phyloP scores from a whole-genome alignment of 2,113 vertebrate genomes.

The Festucalex cinctus region DNA sequence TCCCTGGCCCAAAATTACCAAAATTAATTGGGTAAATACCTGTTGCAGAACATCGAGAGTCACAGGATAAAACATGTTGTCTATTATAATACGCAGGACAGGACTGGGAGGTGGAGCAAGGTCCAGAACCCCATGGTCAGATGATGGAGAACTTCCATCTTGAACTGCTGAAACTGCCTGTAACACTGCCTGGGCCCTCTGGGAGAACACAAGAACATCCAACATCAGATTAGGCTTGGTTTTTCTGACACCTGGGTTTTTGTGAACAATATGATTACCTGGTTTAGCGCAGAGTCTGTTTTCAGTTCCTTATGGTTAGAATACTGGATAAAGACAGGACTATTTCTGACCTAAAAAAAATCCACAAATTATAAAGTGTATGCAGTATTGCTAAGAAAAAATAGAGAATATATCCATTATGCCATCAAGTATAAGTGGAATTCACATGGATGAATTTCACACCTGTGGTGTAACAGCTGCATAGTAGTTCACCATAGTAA shows the following conservation, averaged over 20 bases:
- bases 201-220: slow-evolving; percentile 2
- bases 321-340: slow-evolving; percentile 95
- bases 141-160: slow-evolving; percentile 88
- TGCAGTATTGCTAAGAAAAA: background rate
- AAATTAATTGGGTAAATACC: too few species aligned
- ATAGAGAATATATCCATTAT: background rate
- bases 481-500: slow-evolving; percentile 98
- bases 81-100: slow-evolving; percentile 96
- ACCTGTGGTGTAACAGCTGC: slow-evolving; percentile 94
- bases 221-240: background rate
- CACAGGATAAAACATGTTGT: slow-evolving; percentile 99
- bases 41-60: slow-evolving; percentile 98
- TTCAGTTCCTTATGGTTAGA: slow-evolving; percentile 99
- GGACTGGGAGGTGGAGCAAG: slow-evolving; percentile 92
- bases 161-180: slow-evolving; percentile 95
- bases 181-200: slow-evolving; percentile 95
- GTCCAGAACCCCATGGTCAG: slow-evolving; percentile 85
- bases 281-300: slow-evolving; percentile 93
- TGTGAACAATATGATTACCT: slow-evolving; percentile 44
- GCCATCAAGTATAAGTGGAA: background rate
- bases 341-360: slow-evolving; percentile 85
- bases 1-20: background rate
- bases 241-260: background rate
- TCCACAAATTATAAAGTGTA: slow-evolving; percentile 41
- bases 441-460: slow-evolving; percentile 75